These are phyloP conservation scores for Peromyscus attwateri DNA, from an alignment of 2,797 vertebrate species.

Conservation along the genomic window DNA sequence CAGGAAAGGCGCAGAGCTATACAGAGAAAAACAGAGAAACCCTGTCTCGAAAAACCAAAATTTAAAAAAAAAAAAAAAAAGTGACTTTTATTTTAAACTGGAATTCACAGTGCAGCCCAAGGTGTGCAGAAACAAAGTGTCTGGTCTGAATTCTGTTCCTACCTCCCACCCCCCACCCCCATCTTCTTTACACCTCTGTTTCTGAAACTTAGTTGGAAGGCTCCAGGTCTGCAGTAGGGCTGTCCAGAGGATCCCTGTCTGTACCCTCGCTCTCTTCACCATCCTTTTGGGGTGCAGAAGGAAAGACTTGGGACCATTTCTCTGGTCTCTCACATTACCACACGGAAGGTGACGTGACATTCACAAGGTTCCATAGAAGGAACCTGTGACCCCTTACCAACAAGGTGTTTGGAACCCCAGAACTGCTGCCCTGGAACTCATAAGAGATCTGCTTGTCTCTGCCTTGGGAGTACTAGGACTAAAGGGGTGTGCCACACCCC, in stretches of 20 bases:
- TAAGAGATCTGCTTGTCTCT: background rate
- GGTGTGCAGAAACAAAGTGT: background rate
- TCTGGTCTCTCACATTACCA: too few relatives aligned
- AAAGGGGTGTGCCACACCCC: background rate
- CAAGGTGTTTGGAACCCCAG: background rate
- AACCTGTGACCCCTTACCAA: background rate
- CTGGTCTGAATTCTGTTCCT: background rate
- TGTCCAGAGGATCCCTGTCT: background rate
- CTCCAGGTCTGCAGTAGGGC: background rate
- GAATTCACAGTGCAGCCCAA: background rate
- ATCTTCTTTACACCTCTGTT: background rate
- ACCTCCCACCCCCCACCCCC: too few relatives aligned
- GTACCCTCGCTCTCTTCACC: background rate
- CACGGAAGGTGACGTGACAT: rapidly evolving
- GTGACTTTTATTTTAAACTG: constrained; percentile 2
- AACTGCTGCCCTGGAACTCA: background rate
- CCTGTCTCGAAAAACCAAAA: too few relatives aligned
- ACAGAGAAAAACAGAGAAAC: too few relatives aligned
- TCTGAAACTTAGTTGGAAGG: background rate
- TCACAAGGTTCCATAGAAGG: background rate
- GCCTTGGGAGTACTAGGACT: background rate
- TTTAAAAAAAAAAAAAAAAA: background rate
- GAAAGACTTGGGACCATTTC: background rate
- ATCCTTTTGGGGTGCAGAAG: rapidly evolving
- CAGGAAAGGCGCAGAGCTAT: too few relatives aligned